phyloP scores from a whole-genome alignment of 1,140 invertebrate genomes.

The Triops cancriformis region DNA sequence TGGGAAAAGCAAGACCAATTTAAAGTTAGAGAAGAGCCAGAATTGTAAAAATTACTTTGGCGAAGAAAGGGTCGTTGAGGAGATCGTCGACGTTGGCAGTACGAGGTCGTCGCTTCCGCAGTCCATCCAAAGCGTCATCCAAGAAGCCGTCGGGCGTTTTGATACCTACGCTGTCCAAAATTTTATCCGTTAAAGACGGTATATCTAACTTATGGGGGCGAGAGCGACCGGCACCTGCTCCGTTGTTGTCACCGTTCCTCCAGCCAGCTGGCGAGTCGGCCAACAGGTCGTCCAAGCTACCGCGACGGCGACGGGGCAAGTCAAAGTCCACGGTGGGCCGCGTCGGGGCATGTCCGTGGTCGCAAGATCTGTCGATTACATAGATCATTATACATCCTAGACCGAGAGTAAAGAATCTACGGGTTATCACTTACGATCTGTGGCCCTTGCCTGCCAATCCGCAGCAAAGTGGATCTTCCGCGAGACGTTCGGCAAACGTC shows the following conservation, averaged over 20 bases:
- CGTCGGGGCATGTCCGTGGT: background rate
- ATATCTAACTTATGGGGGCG: slow-evolving; percentile 19
- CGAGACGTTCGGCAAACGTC: slow-evolving; percentile 26
- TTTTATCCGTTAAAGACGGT: slow-evolving; percentile 24
- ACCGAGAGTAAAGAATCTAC: background rate
- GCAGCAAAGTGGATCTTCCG: slow-evolving; percentile 25
- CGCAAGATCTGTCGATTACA: background rate
- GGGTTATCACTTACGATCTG: background rate
- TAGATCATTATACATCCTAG: too few relatives aligned
- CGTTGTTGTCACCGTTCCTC: slow-evolving; percentile 1
- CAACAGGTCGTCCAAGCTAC: slow-evolving; percentile 19
- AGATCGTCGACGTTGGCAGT: slow-evolving; percentile 23
- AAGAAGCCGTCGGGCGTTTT: slow-evolving; percentile 22
- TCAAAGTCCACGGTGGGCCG: background rate
- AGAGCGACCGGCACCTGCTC: slow-evolving; percentile 18
- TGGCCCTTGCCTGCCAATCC: slow-evolving; percentile 16
- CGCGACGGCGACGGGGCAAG: background rate
- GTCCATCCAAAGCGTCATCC: slow-evolving; percentile 22
- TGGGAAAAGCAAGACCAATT: background rate
- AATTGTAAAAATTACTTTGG: slow-evolving; percentile 18
- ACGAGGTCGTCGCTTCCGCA: slow-evolving; percentile 22
- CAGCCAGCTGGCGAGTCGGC: background rate
- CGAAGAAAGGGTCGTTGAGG: slow-evolving; percentile 24
- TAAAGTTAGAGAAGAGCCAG: too few relatives aligned
- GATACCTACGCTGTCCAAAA: slow-evolving; percentile 25